phyloP scores from a whole-genome alignment of 2,113 vertebrate species.

The Egretta garzetta region DNA sequence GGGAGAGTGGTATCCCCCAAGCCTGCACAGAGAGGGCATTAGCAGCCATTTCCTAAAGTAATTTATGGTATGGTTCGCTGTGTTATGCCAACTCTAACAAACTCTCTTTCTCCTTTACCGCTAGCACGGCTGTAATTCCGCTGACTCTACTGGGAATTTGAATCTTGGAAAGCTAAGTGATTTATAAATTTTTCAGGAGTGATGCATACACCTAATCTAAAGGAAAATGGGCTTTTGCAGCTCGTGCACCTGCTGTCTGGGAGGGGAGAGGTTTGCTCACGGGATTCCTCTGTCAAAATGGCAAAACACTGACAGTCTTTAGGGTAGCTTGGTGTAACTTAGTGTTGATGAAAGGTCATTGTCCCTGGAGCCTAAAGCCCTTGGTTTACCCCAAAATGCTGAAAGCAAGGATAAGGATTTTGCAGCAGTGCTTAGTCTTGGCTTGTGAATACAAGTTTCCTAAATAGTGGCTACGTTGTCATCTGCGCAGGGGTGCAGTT shows the following conservation, averaged over 20 bases:
- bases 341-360: neutral
- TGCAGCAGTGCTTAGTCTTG: neutral
- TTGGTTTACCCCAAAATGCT: neutral
- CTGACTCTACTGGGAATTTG: constrained; percentile 1
- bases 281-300: neutral
- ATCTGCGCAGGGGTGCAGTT: fast-evolving
- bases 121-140: neutral
- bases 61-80: neutral
- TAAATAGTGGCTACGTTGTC: neutral
- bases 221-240: constrained; percentile 43
- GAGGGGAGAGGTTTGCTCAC: neutral
- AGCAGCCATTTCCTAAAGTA: constrained; percentile 22
- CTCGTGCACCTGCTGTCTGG: constrained; percentile 36
- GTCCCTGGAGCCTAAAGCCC: neutral
- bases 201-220: constrained; percentile 42
- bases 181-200: constrained; percentile 61
- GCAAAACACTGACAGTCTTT: neutral
- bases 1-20: neutral
- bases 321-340: neutral
- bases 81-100: constrained; percentile 33
- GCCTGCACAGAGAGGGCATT: neutral
- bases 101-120: constrained; percentile 14
- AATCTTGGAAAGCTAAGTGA: constrained; percentile 56
- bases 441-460: neutral
- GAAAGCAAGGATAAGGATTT: neutral